Evolutionary conservation across 1,140 invertebrate species (phyloP).

Genomic region (Phymorhynchus buccinoides): DNA sequence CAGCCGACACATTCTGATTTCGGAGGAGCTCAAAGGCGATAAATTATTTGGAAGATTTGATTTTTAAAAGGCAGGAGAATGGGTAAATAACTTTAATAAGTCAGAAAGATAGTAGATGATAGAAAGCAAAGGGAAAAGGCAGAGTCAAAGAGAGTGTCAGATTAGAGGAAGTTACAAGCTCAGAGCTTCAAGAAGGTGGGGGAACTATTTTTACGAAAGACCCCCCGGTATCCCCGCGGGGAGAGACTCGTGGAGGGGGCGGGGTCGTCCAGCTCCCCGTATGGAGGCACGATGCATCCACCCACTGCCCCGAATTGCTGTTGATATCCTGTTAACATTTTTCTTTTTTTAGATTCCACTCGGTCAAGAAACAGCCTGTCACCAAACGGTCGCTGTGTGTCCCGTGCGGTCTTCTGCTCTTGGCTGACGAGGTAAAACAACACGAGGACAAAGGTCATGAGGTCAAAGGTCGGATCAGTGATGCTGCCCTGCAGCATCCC

Average conservation of each 20-base stretch:
- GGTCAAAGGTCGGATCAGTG: slow-evolving; percentile 71
- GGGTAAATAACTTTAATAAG: too few relatives aligned
- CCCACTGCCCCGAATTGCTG: neutral
- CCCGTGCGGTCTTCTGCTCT: slow-evolving; percentile 78
- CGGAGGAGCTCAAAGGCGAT: too few relatives aligned
- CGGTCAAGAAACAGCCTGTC: slow-evolving; percentile 47
- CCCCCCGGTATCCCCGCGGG: neutral
- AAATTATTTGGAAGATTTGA: too few relatives aligned
- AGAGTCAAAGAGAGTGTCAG: too few relatives aligned
- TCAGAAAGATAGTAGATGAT: too few relatives aligned
- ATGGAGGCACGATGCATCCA: neutral
- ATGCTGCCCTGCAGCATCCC: slow-evolving; percentile 73
- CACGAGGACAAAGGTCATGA: slow-evolving; percentile 77
- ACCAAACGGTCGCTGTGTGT: slow-evolving; percentile 61
- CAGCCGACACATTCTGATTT: too few relatives aligned
- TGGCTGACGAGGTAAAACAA: slow-evolving; percentile 69
- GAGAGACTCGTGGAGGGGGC: neutral
- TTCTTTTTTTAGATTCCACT: slow-evolving; percentile 42
- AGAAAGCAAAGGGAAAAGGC: too few relatives aligned
- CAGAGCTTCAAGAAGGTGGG: neutral
- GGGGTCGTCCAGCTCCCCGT: neutral
- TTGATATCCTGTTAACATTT: neutral
- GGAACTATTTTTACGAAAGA: neutral
- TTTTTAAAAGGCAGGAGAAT: too few relatives aligned
- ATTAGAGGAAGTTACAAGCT: too few relatives aligned